Percentiles rank a stretch among this genome's conserved stretches.
Conservation (phyloP, 2,113 vertebrate species). For the Elanus axillaris region DNA sequence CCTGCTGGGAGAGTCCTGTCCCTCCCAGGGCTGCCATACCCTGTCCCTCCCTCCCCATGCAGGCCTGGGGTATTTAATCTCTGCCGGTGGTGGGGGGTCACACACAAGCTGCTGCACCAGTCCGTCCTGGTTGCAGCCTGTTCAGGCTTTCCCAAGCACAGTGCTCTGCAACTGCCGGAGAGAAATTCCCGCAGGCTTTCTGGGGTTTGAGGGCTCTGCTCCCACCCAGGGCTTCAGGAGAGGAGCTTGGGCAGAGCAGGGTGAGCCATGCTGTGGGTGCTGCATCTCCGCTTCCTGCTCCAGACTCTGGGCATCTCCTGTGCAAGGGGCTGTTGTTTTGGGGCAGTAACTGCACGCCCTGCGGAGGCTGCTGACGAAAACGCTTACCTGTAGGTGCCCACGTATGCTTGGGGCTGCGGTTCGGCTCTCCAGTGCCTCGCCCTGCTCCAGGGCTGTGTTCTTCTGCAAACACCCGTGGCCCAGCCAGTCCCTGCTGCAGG, state of each 20-base stretch:
- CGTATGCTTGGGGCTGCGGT: background rate
- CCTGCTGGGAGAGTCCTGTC: background rate
- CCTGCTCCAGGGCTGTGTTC: background rate
- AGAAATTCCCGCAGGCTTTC: background rate
- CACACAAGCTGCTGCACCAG: background rate
- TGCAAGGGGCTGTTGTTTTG: background rate
- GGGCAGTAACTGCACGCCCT: accelerated
- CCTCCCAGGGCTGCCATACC: background rate
- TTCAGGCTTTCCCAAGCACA: background rate
- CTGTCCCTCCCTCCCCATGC: accelerated
- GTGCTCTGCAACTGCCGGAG: background rate
- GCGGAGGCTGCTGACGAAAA: background rate
- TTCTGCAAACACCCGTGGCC: background rate
- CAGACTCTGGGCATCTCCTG: accelerated
- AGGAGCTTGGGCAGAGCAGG: background rate
- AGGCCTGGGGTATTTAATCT: background rate
- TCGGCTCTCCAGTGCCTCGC: background rate
- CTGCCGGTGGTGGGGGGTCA: background rate
- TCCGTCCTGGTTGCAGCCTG: background rate
- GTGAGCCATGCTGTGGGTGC: background rate
- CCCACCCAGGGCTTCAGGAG: background rate
- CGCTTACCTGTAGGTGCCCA: background rate
- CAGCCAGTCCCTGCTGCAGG: accelerated
- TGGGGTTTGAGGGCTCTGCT: background rate
- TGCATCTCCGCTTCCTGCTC: accelerated